Evolutionary conservation across 2,113 vertebrate species (phyloP).

Genomic region (Microtus oregoni): DNA sequence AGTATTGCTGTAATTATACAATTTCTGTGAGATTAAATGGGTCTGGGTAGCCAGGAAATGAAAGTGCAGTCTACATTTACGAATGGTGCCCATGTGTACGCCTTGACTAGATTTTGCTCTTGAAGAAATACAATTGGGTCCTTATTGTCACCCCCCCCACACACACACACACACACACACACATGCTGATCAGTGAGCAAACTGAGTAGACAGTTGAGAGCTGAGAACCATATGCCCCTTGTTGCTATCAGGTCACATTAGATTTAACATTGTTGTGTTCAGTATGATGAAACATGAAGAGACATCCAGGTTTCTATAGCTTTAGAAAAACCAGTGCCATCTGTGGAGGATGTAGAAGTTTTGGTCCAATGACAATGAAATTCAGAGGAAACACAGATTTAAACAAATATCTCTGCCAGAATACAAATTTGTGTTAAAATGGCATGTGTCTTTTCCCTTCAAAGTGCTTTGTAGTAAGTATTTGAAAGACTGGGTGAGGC

Average conservation of each 20-base stretch:
- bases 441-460: neutral
- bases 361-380: neutral
- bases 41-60: too few species aligned
- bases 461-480: neutral
- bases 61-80: too few species aligned
- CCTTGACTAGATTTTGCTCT: neutral
- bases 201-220: neutral
- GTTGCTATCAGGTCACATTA: neutral
- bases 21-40: too few species aligned
- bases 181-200: neutral
- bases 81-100: too few species aligned
- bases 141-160: neutral
- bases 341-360: neutral
- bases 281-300: neutral
- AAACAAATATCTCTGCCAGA: neutral
- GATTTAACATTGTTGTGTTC: conserved; percentile 8
- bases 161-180: too few species aligned
- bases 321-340: neutral
- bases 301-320: neutral
- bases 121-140: neutral
- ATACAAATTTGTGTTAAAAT: conserved; percentile 34
- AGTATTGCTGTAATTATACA: too few species aligned
- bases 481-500: neutral
- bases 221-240: neutral
- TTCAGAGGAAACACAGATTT: conserved; percentile 1